A percentile compares a stretch with the other conserved stretches of the same genome.
phyloP scores from a whole-genome alignment of 2,797 vertebrate genomes.

The Graptemys geographica region DNA sequence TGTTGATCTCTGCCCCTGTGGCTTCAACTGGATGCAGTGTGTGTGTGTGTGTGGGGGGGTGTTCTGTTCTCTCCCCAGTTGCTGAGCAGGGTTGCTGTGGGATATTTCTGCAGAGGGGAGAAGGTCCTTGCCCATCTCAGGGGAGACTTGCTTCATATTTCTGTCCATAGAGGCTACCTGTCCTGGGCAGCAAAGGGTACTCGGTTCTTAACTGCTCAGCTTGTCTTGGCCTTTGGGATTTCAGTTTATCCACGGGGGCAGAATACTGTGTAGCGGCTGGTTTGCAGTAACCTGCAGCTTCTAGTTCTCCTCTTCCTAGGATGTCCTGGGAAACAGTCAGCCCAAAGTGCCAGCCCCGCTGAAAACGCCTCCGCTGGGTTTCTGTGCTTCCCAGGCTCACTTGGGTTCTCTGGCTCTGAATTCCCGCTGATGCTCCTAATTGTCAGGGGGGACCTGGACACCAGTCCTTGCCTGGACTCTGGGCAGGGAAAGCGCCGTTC shows the following conservation, averaged over 20 bases:
- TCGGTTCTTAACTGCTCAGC: background rate
- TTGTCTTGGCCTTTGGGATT: background rate
- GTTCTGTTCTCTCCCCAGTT: background rate
- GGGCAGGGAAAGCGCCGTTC: background rate
- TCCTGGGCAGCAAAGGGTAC: background rate
- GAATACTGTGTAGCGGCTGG: background rate
- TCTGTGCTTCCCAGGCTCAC: background rate
- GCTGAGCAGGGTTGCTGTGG: background rate
- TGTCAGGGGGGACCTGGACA: background rate
- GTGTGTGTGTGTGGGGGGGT: background rate
- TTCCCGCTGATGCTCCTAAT: rapidly evolving
- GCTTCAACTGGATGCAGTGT: background rate
- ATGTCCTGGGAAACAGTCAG: background rate
- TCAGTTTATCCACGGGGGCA: background rate
- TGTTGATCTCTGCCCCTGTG: background rate
- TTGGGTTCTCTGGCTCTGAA: background rate
- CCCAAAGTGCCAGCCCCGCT: background rate
- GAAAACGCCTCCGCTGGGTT: conserved; percentile 44
- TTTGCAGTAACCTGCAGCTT: background rate
- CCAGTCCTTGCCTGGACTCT: background rate
- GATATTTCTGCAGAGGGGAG: background rate
- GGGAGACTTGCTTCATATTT: background rate
- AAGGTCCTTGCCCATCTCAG: background rate
- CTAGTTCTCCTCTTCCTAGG: background rate
- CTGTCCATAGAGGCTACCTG: background rate